A percentile compares a stretch with the other conserved stretches of the same genome.
Conservation (phyloP, 2,888 invertebrate genomes). For the Tachina fera region DNA sequence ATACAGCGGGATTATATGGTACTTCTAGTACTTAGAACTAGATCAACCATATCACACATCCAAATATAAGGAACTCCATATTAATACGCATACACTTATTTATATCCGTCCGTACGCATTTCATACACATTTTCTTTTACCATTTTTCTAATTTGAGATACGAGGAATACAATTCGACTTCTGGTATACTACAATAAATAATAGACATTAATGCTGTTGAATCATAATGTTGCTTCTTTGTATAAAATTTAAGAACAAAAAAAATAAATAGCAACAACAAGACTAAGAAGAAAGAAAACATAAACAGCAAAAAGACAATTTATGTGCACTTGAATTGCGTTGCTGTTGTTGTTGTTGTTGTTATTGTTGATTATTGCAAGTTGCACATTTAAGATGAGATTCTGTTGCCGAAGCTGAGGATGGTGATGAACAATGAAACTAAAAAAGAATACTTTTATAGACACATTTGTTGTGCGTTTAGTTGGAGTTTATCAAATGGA, state of each 20-base stretch:
- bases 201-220: constrained; percentile 31
- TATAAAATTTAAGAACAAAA: constrained; percentile 38
- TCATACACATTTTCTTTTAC: constrained; percentile 8
- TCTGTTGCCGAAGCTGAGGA: background rate
- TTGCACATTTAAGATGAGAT: constrained; percentile 19
- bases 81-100: constrained; percentile 16
- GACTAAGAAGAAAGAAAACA: background rate
- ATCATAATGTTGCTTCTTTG: constrained; percentile 60
- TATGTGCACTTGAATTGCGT: constrained; percentile 37
- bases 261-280: constrained; percentile 12
- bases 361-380: constrained; percentile 21
- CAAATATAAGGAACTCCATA: constrained; percentile 27
- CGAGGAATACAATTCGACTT: constrained; percentile 19
- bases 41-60: constrained; percentile 34
- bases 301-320: constrained; percentile 56
- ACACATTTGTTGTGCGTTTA: constrained; percentile 50
- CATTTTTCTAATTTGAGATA: constrained; percentile 51
- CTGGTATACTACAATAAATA: constrained; percentile 36
- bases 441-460: constrained; percentile 13
- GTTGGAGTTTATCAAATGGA: constrained; percentile 47
- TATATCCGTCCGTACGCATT: constrained; percentile 15
- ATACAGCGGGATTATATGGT: background rate
- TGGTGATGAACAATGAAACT: constrained; percentile 22
- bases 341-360: constrained; percentile 2
- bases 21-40: constrained; percentile 40